Percentiles rank a stretch among this genome's conserved stretches.
These are phyloP conservation scores for Sarcophaga subvicina DNA, from an alignment of 2,888 invertebrate genomes.

Conservation along the genomic window DNA sequence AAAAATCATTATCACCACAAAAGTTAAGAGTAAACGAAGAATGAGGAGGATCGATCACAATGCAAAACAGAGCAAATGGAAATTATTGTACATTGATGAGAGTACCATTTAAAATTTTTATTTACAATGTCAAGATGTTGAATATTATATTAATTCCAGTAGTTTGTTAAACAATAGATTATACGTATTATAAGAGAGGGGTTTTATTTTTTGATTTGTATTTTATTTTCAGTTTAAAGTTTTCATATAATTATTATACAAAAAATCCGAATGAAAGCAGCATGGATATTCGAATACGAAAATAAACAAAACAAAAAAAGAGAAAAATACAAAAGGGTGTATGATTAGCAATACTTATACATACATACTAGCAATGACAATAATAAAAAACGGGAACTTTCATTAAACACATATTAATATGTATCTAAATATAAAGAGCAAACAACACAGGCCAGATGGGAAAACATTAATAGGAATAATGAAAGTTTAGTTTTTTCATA, in stretches of 20 bases:
- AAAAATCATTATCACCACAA: constrained; percentile 15
- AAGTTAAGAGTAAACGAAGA: constrained; percentile 16
- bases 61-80: constrained; percentile 2
- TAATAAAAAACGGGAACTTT: constrained; percentile 64
- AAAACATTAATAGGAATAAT: constrained; percentile 39
- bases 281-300: constrained; percentile 80
- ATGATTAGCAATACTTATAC: constrained; percentile 77
- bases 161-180: constrained; percentile 45
- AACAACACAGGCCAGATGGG: constrained; percentile 17
- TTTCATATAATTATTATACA: constrained; percentile 71
- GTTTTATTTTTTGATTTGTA: constrained; percentile 70
- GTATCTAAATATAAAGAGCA: not conserved
- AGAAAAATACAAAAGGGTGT: constrained; percentile 79
- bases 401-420: constrained; percentile 57
- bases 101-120: constrained; percentile 57
- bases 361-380: constrained; percentile 56
- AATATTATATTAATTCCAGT: constrained; percentile 12
- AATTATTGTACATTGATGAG: constrained; percentile 46
- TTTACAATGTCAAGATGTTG: constrained; percentile 58
- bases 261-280: constrained; percentile 82
- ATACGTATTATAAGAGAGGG: constrained; percentile 35
- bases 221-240: constrained; percentile 65
- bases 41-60: constrained; percentile 2
- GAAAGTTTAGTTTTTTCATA: constrained; percentile 50
- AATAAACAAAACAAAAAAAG: constrained; percentile 72